Percentiles rank a stretch among this genome's conserved stretches.
These are phyloP conservation scores for Pheosia tremula DNA, from an alignment of 2,888 invertebrate species.

Conservation along the genomic window DNA sequence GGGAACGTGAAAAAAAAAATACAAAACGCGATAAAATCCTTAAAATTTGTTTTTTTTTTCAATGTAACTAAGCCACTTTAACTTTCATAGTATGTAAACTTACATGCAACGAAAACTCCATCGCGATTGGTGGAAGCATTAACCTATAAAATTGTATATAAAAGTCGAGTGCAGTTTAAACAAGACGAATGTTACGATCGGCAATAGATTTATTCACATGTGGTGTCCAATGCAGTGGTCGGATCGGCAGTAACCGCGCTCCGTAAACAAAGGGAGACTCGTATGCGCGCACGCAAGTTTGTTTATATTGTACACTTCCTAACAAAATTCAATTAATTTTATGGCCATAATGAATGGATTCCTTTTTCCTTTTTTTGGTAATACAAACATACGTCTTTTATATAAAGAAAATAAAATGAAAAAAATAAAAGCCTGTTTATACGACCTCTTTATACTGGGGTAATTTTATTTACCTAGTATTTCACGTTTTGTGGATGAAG, in stretches of 20 bases:
- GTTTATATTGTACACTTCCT: constrained; percentile 28
- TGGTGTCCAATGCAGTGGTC: constrained; percentile 58
- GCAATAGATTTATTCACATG: constrained; percentile 47
- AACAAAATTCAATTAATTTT: constrained; percentile 23
- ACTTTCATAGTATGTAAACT: no score
- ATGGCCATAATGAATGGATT: constrained; percentile 16
- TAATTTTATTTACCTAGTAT: no score
- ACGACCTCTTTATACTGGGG: no score
- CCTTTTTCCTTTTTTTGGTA: background rate
- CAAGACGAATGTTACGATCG: constrained; percentile 34
- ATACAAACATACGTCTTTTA: background rate
- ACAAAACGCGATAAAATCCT: no score
- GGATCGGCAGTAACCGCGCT: constrained; percentile 43
- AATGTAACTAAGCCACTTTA: no score
- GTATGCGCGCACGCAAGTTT: constrained; percentile 36
- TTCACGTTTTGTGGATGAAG: no score
- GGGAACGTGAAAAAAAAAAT: no score
- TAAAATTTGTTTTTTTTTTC: no score
- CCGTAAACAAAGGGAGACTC: constrained; percentile 47
- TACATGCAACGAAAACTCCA: constrained; percentile 5
- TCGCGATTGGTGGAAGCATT: constrained; percentile 26
- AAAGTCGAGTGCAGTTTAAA: constrained; percentile 38
- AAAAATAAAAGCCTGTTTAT: no score
- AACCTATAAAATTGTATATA: constrained; percentile 29
- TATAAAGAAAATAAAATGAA: no score